Conservation (phyloP, 2,888 invertebrate species). For the Tanypteryx hageni region DNA sequence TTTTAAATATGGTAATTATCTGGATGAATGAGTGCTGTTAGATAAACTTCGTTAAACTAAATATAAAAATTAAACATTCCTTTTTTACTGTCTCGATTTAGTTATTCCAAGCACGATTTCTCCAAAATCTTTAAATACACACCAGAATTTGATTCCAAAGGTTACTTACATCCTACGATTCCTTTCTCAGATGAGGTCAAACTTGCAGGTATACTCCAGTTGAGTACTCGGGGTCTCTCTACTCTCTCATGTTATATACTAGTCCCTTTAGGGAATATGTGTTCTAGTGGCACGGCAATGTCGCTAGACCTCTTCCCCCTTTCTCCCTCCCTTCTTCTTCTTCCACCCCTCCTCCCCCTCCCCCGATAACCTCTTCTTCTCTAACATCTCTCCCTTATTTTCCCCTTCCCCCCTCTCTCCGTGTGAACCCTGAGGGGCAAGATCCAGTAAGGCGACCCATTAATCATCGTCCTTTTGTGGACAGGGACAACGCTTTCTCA, state of each 20-base stretch:
- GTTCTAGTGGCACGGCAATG: neutral
- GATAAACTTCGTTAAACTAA: too few relatives aligned
- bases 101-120: too few relatives aligned
- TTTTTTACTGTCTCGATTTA: too few relatives aligned
- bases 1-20: too few relatives aligned
- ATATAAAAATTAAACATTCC: too few relatives aligned
- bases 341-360: neutral
- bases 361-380: neutral
- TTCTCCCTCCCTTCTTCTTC: neutral
- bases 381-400: neutral
- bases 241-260: neutral
- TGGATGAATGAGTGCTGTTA: too few relatives aligned
- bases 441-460: constrained; percentile 45
- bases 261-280: neutral
- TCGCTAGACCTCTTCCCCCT: neutral
- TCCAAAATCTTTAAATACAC: too few relatives aligned
- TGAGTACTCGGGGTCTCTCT: too few relatives aligned
- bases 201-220: too few relatives aligned
- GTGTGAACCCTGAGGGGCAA: neutral
- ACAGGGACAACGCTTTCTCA: constrained; percentile 48
- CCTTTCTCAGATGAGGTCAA: too few relatives aligned
- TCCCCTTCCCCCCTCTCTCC: neutral
- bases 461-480: constrained; percentile 54
- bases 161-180: too few relatives aligned
- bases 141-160: too few relatives aligned